phyloP scores from a whole-genome alignment of 2,888 invertebrate species.

The Drosophila gaucha region DNA sequence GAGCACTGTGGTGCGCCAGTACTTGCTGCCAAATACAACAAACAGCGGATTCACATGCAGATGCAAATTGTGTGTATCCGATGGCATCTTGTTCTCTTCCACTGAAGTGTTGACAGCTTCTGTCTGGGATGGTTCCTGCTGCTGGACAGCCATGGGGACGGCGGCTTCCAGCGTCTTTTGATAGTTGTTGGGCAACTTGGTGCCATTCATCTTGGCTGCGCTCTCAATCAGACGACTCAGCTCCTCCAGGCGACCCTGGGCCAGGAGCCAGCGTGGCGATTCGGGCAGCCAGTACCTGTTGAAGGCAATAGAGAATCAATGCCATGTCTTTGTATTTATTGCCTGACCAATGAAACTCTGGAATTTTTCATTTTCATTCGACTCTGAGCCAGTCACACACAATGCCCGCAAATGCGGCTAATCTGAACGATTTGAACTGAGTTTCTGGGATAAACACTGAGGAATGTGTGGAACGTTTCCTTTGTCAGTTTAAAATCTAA shows the following conservation, averaged over 20 bases:
- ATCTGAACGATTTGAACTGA: conserved; percentile 26
- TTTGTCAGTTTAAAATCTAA: conserved; percentile 68
- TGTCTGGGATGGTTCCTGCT: conserved; percentile 20
- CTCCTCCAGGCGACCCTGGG: conserved; percentile 89
- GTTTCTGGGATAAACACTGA: conserved; percentile 48
- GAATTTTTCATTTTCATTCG: conserved; percentile 71
- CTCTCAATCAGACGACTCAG: conserved; percentile 88
- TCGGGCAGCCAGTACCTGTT: conserved; percentile 90
- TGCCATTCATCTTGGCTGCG: conserved; percentile 88
- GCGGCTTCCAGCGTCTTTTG: conserved; percentile 87
- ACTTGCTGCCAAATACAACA: conserved; percentile 88
- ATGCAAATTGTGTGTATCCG: conserved; percentile 9
- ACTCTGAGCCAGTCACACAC: conserved; percentile 25
- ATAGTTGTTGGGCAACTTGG: conserved; percentile 88
- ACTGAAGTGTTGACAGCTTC: conserved; percentile 18
- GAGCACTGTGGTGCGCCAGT: conserved; percentile 89
- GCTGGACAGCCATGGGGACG: conserved; percentile 75
- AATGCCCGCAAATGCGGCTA: conserved; percentile 35
- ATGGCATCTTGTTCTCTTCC: conserved; percentile 65
- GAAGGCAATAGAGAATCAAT: conserved; percentile 34
- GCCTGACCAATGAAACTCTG: conserved; percentile 56
- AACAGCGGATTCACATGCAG: conserved; percentile 86
- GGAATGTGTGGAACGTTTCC: conserved; percentile 61
- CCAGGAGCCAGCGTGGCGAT: conserved; percentile 91
- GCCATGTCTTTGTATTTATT: conserved; percentile 54